These are phyloP conservation scores for Galemys pyrenaicus DNA, from an alignment of 2,113 vertebrate genomes.

Conservation along the genomic window DNA sequence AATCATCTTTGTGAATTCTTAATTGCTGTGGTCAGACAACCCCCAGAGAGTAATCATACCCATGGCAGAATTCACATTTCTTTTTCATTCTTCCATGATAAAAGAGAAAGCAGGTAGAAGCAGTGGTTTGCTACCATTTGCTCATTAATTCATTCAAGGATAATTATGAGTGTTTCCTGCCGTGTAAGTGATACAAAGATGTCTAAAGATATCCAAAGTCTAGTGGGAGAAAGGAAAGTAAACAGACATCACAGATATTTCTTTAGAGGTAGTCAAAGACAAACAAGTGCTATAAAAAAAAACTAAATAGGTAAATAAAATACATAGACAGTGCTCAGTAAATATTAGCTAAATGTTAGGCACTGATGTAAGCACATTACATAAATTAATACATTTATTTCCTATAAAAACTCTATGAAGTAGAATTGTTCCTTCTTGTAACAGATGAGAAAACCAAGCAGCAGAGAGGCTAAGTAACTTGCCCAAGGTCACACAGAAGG, in stretches of 20 bases:
- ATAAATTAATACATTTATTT: not conserved
- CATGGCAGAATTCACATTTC: conserved; percentile 19
- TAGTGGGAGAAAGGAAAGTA: not conserved
- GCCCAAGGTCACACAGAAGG: not conserved
- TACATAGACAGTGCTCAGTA: conserved; percentile 1
- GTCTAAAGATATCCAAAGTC: not conserved
- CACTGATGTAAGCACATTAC: not conserved
- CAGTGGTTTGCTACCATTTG: not conserved
- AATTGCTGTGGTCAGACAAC: conserved; percentile 74
- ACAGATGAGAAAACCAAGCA: conserved; percentile 20
- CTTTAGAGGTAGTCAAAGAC: conserved; percentile 35
- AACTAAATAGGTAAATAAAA: not conserved
- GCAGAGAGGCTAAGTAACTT: conserved; percentile 10
- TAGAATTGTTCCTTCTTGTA: not conserved
- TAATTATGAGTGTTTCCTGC: conserved; percentile 28
- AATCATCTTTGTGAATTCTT: conserved; percentile 80
- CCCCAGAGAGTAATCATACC: conserved; percentile 66
- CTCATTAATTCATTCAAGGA: conserved; percentile 50
- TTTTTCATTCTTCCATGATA: conserved; percentile 37
- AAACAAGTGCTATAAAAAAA: conserved; percentile 18
- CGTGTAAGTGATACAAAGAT: not conserved
- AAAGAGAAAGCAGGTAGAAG: conserved; percentile 23
- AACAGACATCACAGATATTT: not conserved
- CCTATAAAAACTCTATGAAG: not conserved
- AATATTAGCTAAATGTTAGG: not conserved